Conservation (phyloP, 2,797 vertebrate species). For the Salmo trutta region DNA sequence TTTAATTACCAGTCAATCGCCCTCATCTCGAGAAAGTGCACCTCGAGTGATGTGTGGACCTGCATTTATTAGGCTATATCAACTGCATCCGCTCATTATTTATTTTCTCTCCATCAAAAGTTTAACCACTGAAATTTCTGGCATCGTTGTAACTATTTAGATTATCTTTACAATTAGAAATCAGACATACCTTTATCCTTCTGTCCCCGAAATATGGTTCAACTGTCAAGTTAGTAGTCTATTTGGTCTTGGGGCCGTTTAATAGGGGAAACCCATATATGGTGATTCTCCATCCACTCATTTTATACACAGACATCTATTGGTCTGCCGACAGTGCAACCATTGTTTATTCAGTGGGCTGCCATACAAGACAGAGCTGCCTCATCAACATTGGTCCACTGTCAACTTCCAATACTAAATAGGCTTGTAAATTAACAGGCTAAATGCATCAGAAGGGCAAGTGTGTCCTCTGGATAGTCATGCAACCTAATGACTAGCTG, state of each 20-base stretch:
- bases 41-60: neutral
- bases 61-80: neutral
- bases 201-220: neutral
- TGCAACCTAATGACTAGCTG: neutral
- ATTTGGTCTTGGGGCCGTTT: neutral
- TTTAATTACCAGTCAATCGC: slow-evolving; percentile 19
- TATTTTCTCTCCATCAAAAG: neutral
- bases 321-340: neutral
- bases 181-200: neutral
- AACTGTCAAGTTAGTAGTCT: neutral
- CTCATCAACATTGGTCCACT: neutral
- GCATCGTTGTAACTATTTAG: neutral
- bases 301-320: neutral
- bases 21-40: slow-evolving; percentile 5
- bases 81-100: neutral
- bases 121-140: neutral
- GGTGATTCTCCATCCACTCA: neutral
- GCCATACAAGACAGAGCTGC: neutral
- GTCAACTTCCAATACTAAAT: neutral
- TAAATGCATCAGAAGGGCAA: neutral
- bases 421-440: neutral
- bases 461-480: neutral
- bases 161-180: neutral
- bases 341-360: slow-evolving; percentile 3
- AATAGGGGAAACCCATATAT: neutral